A percentile compares a stretch with the other conserved stretches of the same genome.
Evolutionary conservation across 37 sponge, comb jelly and placozoan genomes (phyloP).

Genomic region (Hexactinellida sp.): DNA sequence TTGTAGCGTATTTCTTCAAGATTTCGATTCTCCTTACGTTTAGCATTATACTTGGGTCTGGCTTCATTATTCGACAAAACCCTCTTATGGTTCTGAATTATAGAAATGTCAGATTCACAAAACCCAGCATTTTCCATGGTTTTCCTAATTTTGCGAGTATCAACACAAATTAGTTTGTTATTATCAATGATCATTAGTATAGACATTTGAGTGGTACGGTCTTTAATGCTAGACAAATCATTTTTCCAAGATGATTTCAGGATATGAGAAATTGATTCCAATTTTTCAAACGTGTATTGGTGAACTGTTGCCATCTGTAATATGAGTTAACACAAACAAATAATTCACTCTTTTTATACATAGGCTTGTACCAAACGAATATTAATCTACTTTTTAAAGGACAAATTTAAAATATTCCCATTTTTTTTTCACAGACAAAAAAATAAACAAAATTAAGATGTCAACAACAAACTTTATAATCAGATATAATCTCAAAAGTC

Average conservation of each 20-base stretch:
- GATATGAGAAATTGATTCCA: neutral
- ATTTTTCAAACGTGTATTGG: neutral
- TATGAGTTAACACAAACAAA: no score
- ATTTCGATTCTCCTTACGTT: neutral
- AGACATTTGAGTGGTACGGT: neutral
- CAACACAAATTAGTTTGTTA: neutral
- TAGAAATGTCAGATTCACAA: neutral
- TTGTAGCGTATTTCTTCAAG: neutral
- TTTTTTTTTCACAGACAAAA: no score
- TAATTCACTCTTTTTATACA: no score
- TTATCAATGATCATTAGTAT: neutral
- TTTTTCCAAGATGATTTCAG: neutral
- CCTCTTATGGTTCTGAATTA: neutral
- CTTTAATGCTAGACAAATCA: neutral
- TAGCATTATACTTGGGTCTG: neutral
- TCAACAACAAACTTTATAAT: no score
- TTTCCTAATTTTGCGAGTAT: neutral
- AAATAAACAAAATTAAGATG: no score
- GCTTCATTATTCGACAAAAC: neutral
- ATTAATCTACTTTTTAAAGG: no score
- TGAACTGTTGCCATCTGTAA: neutral
- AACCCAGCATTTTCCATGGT: neutral
- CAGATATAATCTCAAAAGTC: no score
- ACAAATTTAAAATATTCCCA: no score
- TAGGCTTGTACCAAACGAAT: no score